A percentile compares a stretch with the other conserved stretches of the same genome.
These are phyloP conservation scores for Listronotus oregonensis DNA, from an alignment of 1,140 invertebrate species.

Conservation along the genomic window DNA sequence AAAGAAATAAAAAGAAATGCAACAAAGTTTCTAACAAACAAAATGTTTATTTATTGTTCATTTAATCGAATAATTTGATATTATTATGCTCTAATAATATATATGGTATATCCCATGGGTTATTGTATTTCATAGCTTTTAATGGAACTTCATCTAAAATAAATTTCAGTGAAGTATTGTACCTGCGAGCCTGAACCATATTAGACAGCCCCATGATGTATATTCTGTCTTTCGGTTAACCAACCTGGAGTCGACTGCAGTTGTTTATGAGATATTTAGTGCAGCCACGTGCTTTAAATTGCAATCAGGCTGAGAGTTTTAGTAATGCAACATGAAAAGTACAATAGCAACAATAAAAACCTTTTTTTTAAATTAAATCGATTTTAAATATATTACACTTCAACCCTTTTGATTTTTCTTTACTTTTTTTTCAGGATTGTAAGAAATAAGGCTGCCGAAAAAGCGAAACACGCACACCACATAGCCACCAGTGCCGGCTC, in stretches of 20 bases:
- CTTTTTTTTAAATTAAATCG: no score
- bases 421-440: slow-evolving; percentile 85
- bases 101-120: background rate
- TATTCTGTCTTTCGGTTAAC: slow-evolving; percentile 11
- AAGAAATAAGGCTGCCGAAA: slow-evolving; percentile 93
- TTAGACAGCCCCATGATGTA: slow-evolving; percentile 6
- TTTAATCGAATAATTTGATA: no score
- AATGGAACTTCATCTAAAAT: background rate
- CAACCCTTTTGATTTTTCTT: no score
- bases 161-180: slow-evolving; percentile 9
- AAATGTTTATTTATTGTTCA: no score
- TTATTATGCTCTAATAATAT: no score
- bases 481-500: slow-evolving; percentile 65
- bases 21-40: no score
- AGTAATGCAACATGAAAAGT: background rate
- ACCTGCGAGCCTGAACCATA: slow-evolving; percentile 4
- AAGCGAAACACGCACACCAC: slow-evolving; percentile 89
- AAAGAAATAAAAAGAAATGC: no score
- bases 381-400: no score
- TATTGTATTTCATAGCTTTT: background rate
- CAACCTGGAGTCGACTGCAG: slow-evolving; percentile 4
- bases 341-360: no score
- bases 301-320: slow-evolving; percentile 26
- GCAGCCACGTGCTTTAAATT: slow-evolving; percentile 32
- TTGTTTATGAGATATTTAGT: slow-evolving; percentile 38